Evolutionary conservation across 1,140 invertebrate genomes (phyloP).

Genomic region (Neuroterus valhalla): DNA sequence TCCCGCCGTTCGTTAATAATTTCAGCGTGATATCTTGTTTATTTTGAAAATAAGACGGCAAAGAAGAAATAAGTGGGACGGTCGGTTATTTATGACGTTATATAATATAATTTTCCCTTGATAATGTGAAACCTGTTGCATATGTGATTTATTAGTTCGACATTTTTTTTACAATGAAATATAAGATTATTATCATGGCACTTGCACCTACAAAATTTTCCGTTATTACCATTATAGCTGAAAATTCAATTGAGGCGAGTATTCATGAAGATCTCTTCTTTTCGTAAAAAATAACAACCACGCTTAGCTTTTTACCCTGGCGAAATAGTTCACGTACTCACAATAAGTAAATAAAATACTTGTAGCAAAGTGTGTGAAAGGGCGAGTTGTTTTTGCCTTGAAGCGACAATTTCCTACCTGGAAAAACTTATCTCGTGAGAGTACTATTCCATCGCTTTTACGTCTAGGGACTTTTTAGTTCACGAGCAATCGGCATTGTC

Average conservation of each 20-base stretch:
- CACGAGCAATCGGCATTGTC: constrained; percentile 26
- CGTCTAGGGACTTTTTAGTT: constrained; percentile 46
- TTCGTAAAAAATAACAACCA: neutral
- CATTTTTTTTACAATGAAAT: too few relatives aligned
- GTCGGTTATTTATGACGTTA: too few relatives aligned
- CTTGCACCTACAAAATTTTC: too few relatives aligned
- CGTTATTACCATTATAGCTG: neutral
- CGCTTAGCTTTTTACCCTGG: neutral
- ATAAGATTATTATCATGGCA: too few relatives aligned
- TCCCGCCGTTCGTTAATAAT: too few relatives aligned
- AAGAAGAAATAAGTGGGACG: too few relatives aligned
- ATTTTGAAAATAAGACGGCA: too few relatives aligned
- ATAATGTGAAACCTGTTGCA: too few relatives aligned
- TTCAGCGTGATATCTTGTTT: too few relatives aligned
- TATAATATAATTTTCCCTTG: too few relatives aligned
- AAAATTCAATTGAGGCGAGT: neutral
- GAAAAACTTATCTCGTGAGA: constrained; percentile 46
- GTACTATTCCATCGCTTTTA: constrained; percentile 43
- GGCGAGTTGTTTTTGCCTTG: constrained; percentile 34
- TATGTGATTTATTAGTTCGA: too few relatives aligned
- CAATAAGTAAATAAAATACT: neutral
- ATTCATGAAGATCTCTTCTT: too few relatives aligned
- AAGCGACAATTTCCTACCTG: constrained; percentile 5
- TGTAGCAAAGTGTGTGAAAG: constrained; percentile 2
- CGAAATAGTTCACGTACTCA: neutral